These are phyloP conservation scores for Oikopleura albicans DNA, from an alignment of 23 tunicate species.

Conservation along the genomic window DNA sequence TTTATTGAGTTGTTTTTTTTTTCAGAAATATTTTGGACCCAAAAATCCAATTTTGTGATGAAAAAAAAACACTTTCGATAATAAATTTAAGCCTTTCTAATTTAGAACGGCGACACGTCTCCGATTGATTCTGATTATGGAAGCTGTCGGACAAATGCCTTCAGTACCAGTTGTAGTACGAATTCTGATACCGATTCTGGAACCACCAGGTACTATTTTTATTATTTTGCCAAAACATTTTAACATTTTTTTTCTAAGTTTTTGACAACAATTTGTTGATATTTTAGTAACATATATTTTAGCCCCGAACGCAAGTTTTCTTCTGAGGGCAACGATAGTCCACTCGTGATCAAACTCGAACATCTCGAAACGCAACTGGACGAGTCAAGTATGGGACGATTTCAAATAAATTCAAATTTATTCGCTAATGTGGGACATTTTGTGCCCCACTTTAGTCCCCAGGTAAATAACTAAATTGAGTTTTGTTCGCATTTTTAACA, in stretches of 20 bases:
- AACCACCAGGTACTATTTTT: neutral
- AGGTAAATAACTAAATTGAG: neutral
- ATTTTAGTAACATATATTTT: no score
- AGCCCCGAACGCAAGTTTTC: constrained; percentile 14
- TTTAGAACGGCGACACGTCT: neutral
- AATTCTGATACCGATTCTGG: constrained; percentile 8
- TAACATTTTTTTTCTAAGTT: neutral
- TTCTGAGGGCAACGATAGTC: neutral
- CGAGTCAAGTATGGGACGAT: neutral
- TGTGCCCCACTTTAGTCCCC: neutral
- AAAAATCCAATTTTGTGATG: no score
- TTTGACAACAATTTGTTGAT: no score
- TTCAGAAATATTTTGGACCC: no score
- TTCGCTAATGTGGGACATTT: neutral
- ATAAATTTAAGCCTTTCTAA: neutral
- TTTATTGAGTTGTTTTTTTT: no score
- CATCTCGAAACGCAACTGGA: neutral
- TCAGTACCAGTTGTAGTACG: neutral
- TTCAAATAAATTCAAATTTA: neutral
- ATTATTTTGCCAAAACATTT: neutral
- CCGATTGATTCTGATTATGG: neutral
- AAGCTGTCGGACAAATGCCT: neutral
- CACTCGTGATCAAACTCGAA: neutral
- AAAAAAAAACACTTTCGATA: no score
- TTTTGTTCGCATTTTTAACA: no score